Conservation (phyloP, 2,113 vertebrate species). For the Balaeniceps rex region DNA sequence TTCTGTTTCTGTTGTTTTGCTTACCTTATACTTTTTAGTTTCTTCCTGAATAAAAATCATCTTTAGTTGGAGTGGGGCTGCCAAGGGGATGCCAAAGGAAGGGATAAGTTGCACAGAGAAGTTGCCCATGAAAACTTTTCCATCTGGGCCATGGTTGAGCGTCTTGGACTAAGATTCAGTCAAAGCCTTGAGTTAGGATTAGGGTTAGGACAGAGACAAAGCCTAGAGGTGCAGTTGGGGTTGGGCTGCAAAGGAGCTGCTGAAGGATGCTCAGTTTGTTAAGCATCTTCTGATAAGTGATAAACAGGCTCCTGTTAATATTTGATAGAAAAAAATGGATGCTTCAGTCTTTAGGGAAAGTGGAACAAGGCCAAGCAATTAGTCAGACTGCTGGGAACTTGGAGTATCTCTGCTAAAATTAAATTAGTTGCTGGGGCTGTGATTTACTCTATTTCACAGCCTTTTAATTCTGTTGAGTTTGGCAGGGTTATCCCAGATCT, state of each 20-base stretch:
- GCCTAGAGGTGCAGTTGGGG: neutral
- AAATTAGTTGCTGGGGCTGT: slow-evolving; percentile 3
- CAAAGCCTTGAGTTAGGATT: neutral
- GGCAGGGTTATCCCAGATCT: slow-evolving; percentile 17
- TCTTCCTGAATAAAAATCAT: neutral
- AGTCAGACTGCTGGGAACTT: slow-evolving; percentile 31
- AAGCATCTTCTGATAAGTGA: neutral
- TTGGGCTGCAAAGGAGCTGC: neutral
- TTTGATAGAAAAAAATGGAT: neutral
- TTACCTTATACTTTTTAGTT: neutral
- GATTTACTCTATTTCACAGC: slow-evolving; percentile 32
- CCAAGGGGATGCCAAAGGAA: neutral
- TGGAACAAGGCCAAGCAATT: slow-evolving; percentile 38
- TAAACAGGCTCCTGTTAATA: neutral
- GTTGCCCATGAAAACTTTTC: neutral
- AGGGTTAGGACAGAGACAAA: neutral
- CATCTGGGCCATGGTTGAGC: neutral
- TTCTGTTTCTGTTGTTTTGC: neutral
- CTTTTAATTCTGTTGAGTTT: slow-evolving; percentile 30
- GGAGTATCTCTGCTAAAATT: slow-evolving; percentile 1
- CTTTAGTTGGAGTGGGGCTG: neutral
- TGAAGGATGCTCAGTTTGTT: neutral
- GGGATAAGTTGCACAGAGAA: neutral
- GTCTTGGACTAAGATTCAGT: neutral
- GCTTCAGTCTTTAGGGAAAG: slow-evolving; percentile 5